Conservation (phyloP, 2,113 vertebrate species). For the Columba janthina region DNA sequence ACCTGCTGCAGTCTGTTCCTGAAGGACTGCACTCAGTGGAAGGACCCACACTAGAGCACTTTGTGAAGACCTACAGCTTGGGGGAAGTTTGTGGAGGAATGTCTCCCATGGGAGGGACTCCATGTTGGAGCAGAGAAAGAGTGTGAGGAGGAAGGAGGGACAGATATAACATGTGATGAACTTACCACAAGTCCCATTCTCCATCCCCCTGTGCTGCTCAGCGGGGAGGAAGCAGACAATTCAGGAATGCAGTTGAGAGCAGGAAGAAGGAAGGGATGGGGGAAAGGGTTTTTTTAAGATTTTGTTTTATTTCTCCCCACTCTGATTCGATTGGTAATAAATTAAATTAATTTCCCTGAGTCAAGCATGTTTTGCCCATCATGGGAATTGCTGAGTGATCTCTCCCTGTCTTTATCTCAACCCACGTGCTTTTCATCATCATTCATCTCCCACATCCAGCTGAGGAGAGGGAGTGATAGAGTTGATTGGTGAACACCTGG, state of each 20-base stretch:
- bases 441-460: neutral
- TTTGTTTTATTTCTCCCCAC: neutral
- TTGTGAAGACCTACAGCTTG: too few species aligned
- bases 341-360: too few species aligned
- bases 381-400: neutral
- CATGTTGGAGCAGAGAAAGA: too few species aligned
- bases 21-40: too few species aligned
- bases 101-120: too few species aligned
- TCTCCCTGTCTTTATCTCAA: neutral
- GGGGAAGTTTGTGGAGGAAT: too few species aligned
- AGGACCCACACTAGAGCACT: too few species aligned
- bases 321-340: neutral
- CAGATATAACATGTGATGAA: too few species aligned
- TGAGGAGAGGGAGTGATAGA: neutral
- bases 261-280: neutral
- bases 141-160: too few species aligned
- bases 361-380: neutral
- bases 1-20: too few species aligned
- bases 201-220: too few species aligned
- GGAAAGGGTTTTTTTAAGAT: neutral
- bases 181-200: too few species aligned
- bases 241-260: neutral
- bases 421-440: fast-evolving
- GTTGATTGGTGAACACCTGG: neutral
- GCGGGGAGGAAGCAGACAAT: neutral